These are phyloP conservation scores for Hemaris fuciformis DNA, from an alignment of 2,888 invertebrate species.

Conservation along the genomic window DNA sequence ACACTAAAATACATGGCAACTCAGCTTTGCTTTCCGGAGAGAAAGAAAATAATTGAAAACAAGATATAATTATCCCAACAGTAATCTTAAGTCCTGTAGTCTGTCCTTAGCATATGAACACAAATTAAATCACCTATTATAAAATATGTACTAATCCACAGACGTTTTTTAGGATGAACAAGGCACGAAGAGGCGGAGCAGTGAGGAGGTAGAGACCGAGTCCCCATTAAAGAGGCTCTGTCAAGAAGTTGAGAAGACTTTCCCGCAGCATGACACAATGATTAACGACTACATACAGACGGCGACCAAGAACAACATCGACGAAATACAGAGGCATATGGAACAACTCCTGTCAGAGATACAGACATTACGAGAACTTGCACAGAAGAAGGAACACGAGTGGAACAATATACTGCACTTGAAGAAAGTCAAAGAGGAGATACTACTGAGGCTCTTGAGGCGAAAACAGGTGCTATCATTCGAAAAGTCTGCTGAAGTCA, in stretches of 20 bases:
- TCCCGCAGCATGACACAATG: slow-evolving; percentile 82
- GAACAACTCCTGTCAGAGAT: slow-evolving; percentile 85
- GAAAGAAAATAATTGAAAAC: no score
- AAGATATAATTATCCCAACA: background rate
- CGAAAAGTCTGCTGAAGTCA: slow-evolving; percentile 66
- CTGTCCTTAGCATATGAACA: background rate
- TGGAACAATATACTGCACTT: slow-evolving; percentile 92
- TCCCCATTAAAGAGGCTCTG: slow-evolving; percentile 75
- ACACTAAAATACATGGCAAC: no score
- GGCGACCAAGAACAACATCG: slow-evolving; percentile 82
- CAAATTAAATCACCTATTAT: background rate
- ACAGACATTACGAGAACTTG: slow-evolving; percentile 86
- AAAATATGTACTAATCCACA: background rate
- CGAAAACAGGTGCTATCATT: slow-evolving; percentile 84
- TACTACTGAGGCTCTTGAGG: slow-evolving; percentile 86
- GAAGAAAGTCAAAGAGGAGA: slow-evolving; percentile 92
- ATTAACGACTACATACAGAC: slow-evolving; percentile 84
- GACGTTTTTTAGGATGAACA: slow-evolving; percentile 59
- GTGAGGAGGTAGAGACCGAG: slow-evolving; percentile 70
- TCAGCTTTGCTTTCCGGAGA: no score
- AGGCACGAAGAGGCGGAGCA: slow-evolving; percentile 59
- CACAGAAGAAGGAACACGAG: slow-evolving; percentile 91
- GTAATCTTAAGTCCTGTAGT: background rate
- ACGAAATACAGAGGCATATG: slow-evolving; percentile 83
- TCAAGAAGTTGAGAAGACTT: slow-evolving; percentile 75